Percentiles rank a stretch among this genome's conserved stretches.
Conservation (phyloP, 1,140 invertebrate species). For the Pteromalus puparum region DNA sequence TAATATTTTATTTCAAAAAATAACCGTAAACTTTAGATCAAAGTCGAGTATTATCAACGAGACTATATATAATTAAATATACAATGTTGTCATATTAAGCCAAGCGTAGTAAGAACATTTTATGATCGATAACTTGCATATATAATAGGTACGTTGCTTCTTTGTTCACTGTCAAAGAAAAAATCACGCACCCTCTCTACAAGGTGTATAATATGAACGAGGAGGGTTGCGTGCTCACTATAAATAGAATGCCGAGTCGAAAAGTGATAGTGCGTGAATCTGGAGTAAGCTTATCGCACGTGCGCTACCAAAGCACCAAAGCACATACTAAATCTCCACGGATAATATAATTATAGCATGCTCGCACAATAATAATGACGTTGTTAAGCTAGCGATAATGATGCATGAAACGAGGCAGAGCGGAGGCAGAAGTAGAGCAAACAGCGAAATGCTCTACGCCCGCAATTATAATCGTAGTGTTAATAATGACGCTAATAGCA, state of each 20-base stretch:
- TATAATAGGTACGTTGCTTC: too few species aligned
- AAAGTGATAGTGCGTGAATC: not conserved
- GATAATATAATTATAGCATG: slow-evolving; percentile 38
- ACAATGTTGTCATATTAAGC: too few species aligned
- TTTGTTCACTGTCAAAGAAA: too few species aligned
- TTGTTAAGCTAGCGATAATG: not conserved
- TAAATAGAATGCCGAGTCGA: not conserved
- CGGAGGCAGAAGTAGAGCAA: not conserved
- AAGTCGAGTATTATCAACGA: too few species aligned
- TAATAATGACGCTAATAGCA: too few species aligned
- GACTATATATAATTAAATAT: too few species aligned
- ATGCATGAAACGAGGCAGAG: not conserved
- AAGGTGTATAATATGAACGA: not conserved
- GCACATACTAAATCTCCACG: slow-evolving; percentile 10
- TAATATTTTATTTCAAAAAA: too few species aligned
- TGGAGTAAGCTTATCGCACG: not conserved
- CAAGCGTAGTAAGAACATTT: too few species aligned
- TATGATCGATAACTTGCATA: too few species aligned
- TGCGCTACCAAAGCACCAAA: not conserved
- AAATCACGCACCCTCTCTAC: too few species aligned
- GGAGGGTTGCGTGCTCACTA: not conserved
- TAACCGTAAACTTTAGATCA: too few species aligned
- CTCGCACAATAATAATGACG: not conserved
- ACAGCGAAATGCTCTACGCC: not conserved
- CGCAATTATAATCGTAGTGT: too few species aligned